Evolutionary conservation across 1,140 invertebrate genomes (phyloP), one percentile per base, ranked within the genome.

Genomic region (Saccostrea cuccullata): DNA sequence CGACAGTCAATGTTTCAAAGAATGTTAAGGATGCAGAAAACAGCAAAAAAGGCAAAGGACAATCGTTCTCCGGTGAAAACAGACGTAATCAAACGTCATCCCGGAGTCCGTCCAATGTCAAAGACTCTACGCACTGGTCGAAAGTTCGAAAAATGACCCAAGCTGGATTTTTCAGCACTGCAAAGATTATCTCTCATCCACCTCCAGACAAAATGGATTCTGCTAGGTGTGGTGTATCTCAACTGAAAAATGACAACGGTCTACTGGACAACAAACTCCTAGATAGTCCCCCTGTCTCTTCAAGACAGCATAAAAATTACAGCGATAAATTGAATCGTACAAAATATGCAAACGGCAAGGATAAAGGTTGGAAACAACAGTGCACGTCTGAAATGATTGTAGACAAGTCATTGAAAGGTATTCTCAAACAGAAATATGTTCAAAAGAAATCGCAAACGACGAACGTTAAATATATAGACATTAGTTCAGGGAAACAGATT

Each of bases 121-220:
- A 77, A 77, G 70, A 77, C 13, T 77, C 70, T 36, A 77, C 23
- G 30, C 26, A 77, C 70, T 77, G 70, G 70, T 77, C 70, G 4
- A 77, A 77, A 77, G 70, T 77, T 77, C 70, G 70, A 26, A 77
- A 15, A 77, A 77, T 77, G 70, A 77, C 70, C 70, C 30, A 77
- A 77, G 70, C 70, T 77, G 70, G 70, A 36, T 77, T 77, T 30
- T 77, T 77, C 70, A 77, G 23, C 13, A 11, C 70, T 5, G 26
- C 70, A 8, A 77, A 77, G 70, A 77, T 77, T 36, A 77, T 77
- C 2, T 9, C 70, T 26, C 70, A 77, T 30, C 70, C 70, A 3
- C 70, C 70, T 30, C 15, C 70, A 23, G 70, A 77, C 30, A 77
- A 15, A 11, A 77, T 26, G 4, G 11, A 77, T 11, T 15, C 70